Evolutionary conservation across 2,797 vertebrate genomes (phyloP).

Genomic region (Podarcis siculus): DNA sequence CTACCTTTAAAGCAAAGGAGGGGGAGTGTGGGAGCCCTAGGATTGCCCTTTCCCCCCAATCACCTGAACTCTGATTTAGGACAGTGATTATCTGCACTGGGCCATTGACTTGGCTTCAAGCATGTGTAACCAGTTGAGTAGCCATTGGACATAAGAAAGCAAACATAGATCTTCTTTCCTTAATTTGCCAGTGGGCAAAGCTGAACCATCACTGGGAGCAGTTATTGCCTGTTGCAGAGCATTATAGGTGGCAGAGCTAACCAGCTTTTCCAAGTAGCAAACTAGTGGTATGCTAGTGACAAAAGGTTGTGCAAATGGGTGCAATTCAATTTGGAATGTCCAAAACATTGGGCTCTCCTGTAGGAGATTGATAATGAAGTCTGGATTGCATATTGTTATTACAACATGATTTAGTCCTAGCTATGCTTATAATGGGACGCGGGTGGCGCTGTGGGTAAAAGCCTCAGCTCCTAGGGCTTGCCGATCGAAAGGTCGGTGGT

Average conservation of each 20-base stretch:
- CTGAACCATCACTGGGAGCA: neutral
- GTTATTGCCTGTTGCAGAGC: neutral
- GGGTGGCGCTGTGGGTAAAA: no score
- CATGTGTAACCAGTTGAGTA: neutral
- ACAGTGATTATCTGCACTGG: neutral
- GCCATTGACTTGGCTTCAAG: neutral
- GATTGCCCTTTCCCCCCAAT: neutral
- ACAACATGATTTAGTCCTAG: slow-evolving; percentile 15
- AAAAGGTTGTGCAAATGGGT: neutral
- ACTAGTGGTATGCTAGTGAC: neutral
- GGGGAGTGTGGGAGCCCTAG: neutral
- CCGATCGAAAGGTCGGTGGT: no score
- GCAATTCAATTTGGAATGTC: neutral
- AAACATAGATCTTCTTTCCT: neutral
- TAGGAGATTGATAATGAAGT: neutral
- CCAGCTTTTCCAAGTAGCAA: neutral
- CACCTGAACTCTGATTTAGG: neutral
- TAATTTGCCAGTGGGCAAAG: neutral
- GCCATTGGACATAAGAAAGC: neutral
- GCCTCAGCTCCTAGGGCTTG: no score
- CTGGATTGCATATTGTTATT: neutral
- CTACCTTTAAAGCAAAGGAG: neutral
- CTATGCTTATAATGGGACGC: slow-evolving; percentile 17
- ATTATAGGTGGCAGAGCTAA: neutral
- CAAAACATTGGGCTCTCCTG: neutral